Evolutionary conservation across 2,888 invertebrate genomes (phyloP), one percentile per base, ranked within the genome.

Genomic region (Coleophora flavipennella): DNA sequence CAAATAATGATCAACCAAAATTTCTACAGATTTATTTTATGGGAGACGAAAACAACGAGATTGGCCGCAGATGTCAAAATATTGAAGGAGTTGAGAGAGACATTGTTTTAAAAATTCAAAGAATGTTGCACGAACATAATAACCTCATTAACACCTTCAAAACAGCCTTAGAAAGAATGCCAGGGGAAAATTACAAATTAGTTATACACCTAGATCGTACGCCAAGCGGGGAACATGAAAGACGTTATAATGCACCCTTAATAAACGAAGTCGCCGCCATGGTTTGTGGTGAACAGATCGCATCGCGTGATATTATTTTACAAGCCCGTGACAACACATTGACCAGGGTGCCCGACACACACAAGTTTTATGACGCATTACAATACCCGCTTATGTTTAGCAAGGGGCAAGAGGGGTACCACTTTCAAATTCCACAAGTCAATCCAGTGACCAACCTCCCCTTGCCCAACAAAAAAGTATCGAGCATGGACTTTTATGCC

Each of bases 1-100:
- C 45, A 20, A 36, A n/a, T 31, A 44, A 50, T 44, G 39, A 44
- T 7, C 45, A 49, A 8, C 50, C 40, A 34, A 51, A 61, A 43
- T 64, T 58, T 50, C 34, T 59, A 13, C 61, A 64, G 39, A 33
- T 62, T 38, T 59, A 62, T 41, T 62, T 58, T 25, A 55, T 59
- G 45, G 57, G 59, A 8, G 48, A 57, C 25, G 55, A 57, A 43
- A 13, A 52, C 2, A 44, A 6, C 4, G 44, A 59, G 38, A 48
- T 37, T 32, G 41, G 54, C n/a, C 42, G 49, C 6, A 31, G 62
- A 1, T 55, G 49, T 42, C 39, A 49, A 42, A 36, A 45, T 44
- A 47, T 59, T 33, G 27, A 50, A 36, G 55, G 51, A 37, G 42
- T 57, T 8, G 51, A 53, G 35, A 48, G 48, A 33, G 44, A 53